Base-by-base conservation (phyloP, 2,797 vertebrate species). In the Mormyrops attenuatus region DNA sequence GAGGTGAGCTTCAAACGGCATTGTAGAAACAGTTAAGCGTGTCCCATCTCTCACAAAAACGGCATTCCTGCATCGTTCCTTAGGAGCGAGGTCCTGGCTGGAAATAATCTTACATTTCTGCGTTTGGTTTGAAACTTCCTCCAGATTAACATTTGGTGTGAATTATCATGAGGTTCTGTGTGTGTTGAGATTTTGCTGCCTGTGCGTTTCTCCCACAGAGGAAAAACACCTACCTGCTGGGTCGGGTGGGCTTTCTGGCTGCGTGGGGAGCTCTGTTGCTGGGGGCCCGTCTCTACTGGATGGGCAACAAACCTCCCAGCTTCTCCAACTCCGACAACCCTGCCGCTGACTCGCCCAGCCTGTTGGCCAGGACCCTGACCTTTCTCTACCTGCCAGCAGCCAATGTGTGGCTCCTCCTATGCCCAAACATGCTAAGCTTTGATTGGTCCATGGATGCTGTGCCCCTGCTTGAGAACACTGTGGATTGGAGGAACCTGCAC, bases 251-350 rank as follows among this genome's bases (percentile, higher is more conserved):
- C 90, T 92, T 98, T 91, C 93, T 99, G 95, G 97, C 96, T 22
- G 94, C 93, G 88, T 99, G 98, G 96, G 98, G 98, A n/a, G 95
- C 96, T 85, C 82, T 96, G 0, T 94, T 99, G 88, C 93, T 99
- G 93, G 97, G 97, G 73, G 93, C 96, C 91, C 98, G 99, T 73
- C 96, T 99, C 44, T 99, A 98, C 95, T 99, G 99, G 98, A 99
- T 99, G 99, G 98, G 99, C 88, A 99, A 98, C 95, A 99, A 97
- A 89, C 98, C 99, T 20, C 99, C 99, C 13, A 99, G 98, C 94
- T 99, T 99, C 94, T 99, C 99, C 94, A 99, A 99, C 95, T 99
- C 99, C 0, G 99, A 99, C 95, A 99, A 99, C 94, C 99, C 99
- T 0, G 98, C 98, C 0, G 98, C 98, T 0, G 99, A 99, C 93